Base-by-base conservation (phyloP, 2,113 vertebrate species). In the Parus major region DNA sequence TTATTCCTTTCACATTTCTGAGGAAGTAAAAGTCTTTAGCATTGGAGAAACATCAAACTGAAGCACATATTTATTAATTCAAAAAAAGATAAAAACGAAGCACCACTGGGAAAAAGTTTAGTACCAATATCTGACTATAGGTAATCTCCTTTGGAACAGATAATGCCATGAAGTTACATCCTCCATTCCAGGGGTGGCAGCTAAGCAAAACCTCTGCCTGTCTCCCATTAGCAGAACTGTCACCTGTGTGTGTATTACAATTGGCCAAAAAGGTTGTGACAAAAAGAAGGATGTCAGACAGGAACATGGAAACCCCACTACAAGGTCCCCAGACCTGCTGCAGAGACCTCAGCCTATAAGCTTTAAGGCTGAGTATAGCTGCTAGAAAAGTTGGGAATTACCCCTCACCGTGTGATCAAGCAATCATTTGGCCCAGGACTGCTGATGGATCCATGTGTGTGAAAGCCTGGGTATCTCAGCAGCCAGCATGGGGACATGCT, bases 1-100 rank as follows among this genome's bases (percentile, higher is more conserved):
- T 94, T 95, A 91, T 70, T 77, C 52, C 76, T 21, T 79, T 88
- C 76, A 65, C 52, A 84, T 82, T 75, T 90, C 61, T 44, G 65
- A 71, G 65, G 68, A 73, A 90, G 59, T 23, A 73, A 88, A 61
- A 36, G 56, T 81, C 78, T 55, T 81, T 29, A 89, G 42, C 73
- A 80, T 0, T 77, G 78, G 46, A 65, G 63, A 93, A 89, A 91
- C 77, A 66, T 92, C 63, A 92, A 92, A 94, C 73, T 57, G 70
- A 72, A 88, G 57, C 50, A 84, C 21, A 4, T 66, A 46, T 53
- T 78, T 94, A 65, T 76, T 69, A 68, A 84, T 59, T 90, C 41
- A 68, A 55, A 78, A 73, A 52, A 68, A 14, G n/a, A 80, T 41
- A 18, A 82, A 84, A 85, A 85, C 66, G 42, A 41, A 66, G 11